phyloP scores from a whole-genome alignment of 2,888 invertebrate species.

The Sisyra nigra region DNA sequence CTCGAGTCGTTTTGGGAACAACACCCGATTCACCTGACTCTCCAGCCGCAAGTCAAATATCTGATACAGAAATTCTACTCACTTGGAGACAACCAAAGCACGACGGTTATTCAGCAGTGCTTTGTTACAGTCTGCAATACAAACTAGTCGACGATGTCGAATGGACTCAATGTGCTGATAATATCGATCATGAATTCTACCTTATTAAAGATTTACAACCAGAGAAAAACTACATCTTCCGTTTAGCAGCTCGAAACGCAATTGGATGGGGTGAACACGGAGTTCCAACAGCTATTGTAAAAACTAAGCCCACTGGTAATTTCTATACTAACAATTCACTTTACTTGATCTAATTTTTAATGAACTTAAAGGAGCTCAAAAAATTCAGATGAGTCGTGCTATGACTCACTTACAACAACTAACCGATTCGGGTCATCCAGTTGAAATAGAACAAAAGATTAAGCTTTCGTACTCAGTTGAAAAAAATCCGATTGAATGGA shows the following conservation, averaged over 20 bases:
- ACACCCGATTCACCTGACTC: slow-evolving; percentile 80
- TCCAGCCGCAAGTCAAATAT: slow-evolving; percentile 66
- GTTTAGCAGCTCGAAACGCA: slow-evolving; percentile 73
- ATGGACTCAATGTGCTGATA: slow-evolving; percentile 74
- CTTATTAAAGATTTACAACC: slow-evolving; percentile 63
- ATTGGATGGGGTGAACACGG: slow-evolving; percentile 91
- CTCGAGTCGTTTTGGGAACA: slow-evolving; percentile 60
- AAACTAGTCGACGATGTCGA: slow-evolving; percentile 57
- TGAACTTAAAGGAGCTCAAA: slow-evolving; percentile 35
- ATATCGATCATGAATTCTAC: slow-evolving; percentile 89
- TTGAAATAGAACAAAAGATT: slow-evolving; percentile 42
- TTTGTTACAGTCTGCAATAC: slow-evolving; percentile 81
- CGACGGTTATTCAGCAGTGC: slow-evolving; percentile 78
- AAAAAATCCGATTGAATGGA: slow-evolving; percentile 57
- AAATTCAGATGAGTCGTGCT: slow-evolving; percentile 63
- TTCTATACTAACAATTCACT: background rate
- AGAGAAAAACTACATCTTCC: slow-evolving; percentile 72
- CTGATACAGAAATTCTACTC: slow-evolving; percentile 73
- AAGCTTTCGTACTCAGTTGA: slow-evolving; percentile 60
- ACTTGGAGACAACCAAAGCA: slow-evolving; percentile 88
- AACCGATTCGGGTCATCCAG: slow-evolving; percentile 65
- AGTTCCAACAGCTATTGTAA: slow-evolving; percentile 57
- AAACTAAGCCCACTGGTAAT: slow-evolving; percentile 44
- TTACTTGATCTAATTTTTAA: no score
- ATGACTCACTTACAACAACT: slow-evolving; percentile 72